Evolutionary conservation across 1,140 invertebrate species (phyloP).

Genomic region (Pseudachorutes palmiensis): DNA sequence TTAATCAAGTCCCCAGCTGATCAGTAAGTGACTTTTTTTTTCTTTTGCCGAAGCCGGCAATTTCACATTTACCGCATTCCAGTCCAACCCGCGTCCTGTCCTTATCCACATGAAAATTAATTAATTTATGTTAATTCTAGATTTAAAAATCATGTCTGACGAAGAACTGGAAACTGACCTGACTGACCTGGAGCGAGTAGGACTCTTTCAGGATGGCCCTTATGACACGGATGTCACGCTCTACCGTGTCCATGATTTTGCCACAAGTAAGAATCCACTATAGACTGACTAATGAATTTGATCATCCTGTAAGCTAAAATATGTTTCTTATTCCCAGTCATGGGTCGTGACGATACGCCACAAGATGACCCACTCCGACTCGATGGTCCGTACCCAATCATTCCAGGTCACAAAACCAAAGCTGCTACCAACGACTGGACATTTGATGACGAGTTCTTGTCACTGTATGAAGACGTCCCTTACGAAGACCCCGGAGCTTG

Average conservation of each 20-base stretch:
- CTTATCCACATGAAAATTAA: no score
- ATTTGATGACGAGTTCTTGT: constrained; percentile 26
- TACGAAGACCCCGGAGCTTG: constrained; percentile 33
- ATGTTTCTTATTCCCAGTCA: constrained; percentile 19
- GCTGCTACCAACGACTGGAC: constrained; percentile 37
- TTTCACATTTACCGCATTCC: no score
- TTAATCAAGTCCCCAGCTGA: no score
- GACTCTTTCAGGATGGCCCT: constrained; percentile 32
- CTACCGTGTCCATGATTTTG: constrained; percentile 22
- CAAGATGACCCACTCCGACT: constrained; percentile 26
- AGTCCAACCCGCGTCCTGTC: no score
- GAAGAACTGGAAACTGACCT: constrained; percentile 12
- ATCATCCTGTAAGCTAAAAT: not conserved
- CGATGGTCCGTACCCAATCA: constrained; percentile 24
- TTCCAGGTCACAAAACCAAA: constrained; percentile 33
- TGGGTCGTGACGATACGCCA: constrained; percentile 21
- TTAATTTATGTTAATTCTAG: no score
- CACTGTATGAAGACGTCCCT: constrained; percentile 30
- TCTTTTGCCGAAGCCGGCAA: no score
- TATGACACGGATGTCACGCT: constrained; percentile 33
- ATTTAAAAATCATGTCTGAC: no score
- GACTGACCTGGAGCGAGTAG: constrained; percentile 34
- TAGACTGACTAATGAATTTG: not conserved
- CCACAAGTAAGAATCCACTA: not conserved
- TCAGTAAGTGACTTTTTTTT: no score